A percentile compares a stretch with the other conserved stretches of the same genome.
phyloP scores from a whole-genome alignment of 2,797 vertebrate species.

The Pachyuromys duprasi region DNA sequence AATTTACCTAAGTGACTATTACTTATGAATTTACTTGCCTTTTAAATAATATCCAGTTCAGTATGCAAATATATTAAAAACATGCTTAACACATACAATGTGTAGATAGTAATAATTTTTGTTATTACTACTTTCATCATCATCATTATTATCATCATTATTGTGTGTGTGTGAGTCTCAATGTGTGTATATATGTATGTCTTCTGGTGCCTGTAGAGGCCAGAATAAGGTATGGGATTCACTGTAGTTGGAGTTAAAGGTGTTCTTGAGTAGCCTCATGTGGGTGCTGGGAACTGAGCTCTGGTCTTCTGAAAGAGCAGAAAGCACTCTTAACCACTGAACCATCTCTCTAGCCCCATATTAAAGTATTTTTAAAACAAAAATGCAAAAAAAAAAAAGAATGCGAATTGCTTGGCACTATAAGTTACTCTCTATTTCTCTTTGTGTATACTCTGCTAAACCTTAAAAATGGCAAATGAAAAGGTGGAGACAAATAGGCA shows the following conservation, averaged over 20 bases:
- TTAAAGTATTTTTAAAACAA: not conserved
- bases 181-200: not conserved
- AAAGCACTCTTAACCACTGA: not conserved
- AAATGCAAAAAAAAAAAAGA: not conserved
- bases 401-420: not conserved
- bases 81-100: not conserved
- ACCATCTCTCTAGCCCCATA: not conserved
- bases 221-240: not conserved
- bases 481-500: not conserved
- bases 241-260: too few relatives aligned
- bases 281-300: too few relatives aligned
- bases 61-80: not conserved
- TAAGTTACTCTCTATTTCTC: not conserved
- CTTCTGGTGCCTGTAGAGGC: not conserved
- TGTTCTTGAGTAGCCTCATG: not conserved
- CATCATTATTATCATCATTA: not conserved
- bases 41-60: not conserved
- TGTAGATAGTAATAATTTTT: not conserved
- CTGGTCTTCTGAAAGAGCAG: not conserved
- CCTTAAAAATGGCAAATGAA: not conserved
- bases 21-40: not conserved
- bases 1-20: not conserved
- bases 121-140: not conserved
- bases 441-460: not conserved
- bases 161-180: not conserved